phyloP scores from a whole-genome alignment of 2,888 invertebrate genomes.

The Loripinus fragilis region DNA sequence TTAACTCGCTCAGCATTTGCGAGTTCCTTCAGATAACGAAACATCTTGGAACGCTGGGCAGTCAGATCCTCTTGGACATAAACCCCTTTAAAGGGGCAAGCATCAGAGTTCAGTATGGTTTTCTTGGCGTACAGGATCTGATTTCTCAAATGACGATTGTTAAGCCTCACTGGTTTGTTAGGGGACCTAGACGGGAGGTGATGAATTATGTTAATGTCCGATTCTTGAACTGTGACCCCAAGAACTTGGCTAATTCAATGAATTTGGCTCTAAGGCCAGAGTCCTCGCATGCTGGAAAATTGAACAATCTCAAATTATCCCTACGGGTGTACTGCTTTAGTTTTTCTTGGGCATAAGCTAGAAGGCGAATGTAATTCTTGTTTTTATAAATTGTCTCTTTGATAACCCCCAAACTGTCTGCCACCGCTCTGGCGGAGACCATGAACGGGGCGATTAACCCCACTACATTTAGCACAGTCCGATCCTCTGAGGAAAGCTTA shows the following conservation, averaged over 20 bases:
- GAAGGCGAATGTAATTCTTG: background rate
- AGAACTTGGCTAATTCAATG: background rate
- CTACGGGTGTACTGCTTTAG: slow-evolving; percentile 7
- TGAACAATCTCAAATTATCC: background rate
- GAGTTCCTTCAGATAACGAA: background rate
- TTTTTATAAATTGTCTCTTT: background rate
- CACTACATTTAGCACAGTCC: background rate
- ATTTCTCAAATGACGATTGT: background rate
- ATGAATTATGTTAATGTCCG: background rate
- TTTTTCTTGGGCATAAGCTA: too few species aligned
- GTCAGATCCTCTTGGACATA: background rate
- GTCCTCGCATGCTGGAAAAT: background rate
- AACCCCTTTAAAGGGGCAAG: background rate
- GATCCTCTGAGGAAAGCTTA: background rate
- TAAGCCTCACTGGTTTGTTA: too few species aligned
- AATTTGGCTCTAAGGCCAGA: background rate
- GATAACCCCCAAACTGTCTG: background rate
- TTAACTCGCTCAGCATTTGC: background rate
- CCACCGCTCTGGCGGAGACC: background rate
- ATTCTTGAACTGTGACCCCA: background rate
- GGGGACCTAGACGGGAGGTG: too few species aligned
- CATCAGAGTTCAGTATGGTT: background rate
- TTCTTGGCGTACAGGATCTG: background rate
- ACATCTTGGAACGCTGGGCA: too few species aligned
- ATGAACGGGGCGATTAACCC: background rate